Base-by-base conservation (phyloP, 92 coral and sea anemone species). In the Plumapathes pennacea region DNA sequence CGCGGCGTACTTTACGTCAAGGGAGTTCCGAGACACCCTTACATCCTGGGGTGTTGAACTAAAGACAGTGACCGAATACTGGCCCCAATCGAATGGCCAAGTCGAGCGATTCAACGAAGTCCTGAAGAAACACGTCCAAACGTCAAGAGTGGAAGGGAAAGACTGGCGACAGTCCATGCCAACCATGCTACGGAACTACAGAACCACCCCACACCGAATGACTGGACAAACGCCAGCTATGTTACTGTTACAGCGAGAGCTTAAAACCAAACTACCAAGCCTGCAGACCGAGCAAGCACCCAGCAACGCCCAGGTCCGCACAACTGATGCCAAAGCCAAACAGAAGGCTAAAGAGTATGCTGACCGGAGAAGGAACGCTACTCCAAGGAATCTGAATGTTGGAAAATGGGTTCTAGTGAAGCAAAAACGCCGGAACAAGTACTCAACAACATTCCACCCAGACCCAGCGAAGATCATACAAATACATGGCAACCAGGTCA, bases 1-100 rank as follows among this genome's bases (percentile, higher is more conserved):
- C 17, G 63, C 88, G 5, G 66, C 83, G 10, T 67, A 67, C 42
- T 81, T 81, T 71, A 61, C 61, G 10, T 66, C 77, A n/a, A 25
- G 44, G 25, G 82, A 81, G 54, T 81, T 64, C 77, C 38, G 29
- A 26, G 56, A 46, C 15, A 81, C 62, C 2, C 56, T 81, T 9
- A 9, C 22, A 7, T 57, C 77, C 14, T 73, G 77, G 88, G 72
- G 59, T 4, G 72, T 66, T 22, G 25, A 57, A 49, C 57, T 37
- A 32, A 49, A 59, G 38, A 57, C 60, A 22, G 72, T 65, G 12
- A 72, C 71, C n/a, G 59, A 47, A 64, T 22, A 81, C 32, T 26
- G 47, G 81, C 67, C 87, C 22, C 87, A 57, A 57, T 76, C 87
- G 0, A 72, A 81, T 12, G 81, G 81, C 13, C 81, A 58, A 30